Evolutionary conservation across 2,888 invertebrate genomes (phyloP).

Genomic region (Cabera pusaria): DNA sequence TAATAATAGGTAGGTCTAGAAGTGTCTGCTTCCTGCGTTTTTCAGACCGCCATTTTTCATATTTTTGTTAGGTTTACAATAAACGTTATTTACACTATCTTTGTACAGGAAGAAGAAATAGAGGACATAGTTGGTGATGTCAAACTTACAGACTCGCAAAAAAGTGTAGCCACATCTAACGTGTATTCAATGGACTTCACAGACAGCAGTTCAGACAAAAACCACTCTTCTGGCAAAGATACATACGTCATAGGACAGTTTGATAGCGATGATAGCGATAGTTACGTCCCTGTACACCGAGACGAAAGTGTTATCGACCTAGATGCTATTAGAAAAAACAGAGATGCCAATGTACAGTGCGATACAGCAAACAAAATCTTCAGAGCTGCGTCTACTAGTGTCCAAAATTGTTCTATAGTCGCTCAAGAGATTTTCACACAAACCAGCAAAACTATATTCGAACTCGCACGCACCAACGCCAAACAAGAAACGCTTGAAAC

Average conservation of each 20-base stretch:
- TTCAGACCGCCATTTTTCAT: too few species aligned
- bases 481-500: constrained; percentile 54
- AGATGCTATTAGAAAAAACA: constrained; percentile 33
- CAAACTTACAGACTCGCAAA: constrained; percentile 67
- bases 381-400: constrained; percentile 36
- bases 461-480: constrained; percentile 66
- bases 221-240: constrained; percentile 66
- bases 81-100: too few species aligned
- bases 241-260: constrained; percentile 67
- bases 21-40: too few species aligned
- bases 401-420: constrained; percentile 42
- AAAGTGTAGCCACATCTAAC: constrained; percentile 67
- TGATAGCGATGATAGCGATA: constrained; percentile 62
- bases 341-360: constrained; percentile 30
- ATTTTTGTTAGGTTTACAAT: too few species aligned
- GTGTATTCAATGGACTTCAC: constrained; percentile 67
- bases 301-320: constrained; percentile 42
- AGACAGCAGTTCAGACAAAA: constrained; percentile 65
- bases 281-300: constrained; percentile 38
- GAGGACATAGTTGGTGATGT: constrained; percentile 65
- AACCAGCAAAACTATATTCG: constrained; percentile 83
- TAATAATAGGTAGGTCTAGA: too few species aligned
- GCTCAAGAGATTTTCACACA: constrained; percentile 76
- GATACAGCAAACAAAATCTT: constrained; percentile 27
- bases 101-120: constrained; percentile 62